phyloP scores from a whole-genome alignment of 1,140 invertebrate species.

The Lordiphosa collinella region DNA sequence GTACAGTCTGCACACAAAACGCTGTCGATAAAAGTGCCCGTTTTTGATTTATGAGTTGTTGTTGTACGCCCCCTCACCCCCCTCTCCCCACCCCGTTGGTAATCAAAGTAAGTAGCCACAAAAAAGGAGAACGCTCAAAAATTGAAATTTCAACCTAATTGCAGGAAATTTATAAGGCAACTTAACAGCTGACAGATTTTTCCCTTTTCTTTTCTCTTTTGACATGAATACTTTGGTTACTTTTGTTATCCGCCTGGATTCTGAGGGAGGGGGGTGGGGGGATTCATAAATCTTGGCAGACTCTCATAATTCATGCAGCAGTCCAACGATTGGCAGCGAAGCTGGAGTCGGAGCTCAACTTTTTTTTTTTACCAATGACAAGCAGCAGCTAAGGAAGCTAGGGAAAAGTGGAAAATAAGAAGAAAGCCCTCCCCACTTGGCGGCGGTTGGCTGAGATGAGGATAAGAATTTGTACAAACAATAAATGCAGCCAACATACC shows the following conservation, averaged over 20 bases:
- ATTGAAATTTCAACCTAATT: conserved; percentile 76
- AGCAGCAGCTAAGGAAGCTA: background rate
- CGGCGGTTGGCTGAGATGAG: background rate
- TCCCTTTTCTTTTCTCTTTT: conserved; percentile 16
- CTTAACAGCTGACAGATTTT: conserved; percentile 73
- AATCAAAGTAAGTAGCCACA: conserved; percentile 67
- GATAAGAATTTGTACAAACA: conserved; percentile 38
- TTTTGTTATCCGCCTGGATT: conserved; percentile 29
- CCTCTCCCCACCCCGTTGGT: conserved; percentile 23
- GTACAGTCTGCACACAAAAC: conserved; percentile 36
- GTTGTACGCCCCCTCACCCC: conserved; percentile 3
- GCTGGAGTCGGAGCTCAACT: conserved; percentile 7
- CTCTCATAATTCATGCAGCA: conserved; percentile 73
- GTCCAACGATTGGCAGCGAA: conserved; percentile 63
- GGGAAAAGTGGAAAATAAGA: conserved; percentile 9
- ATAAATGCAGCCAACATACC: conserved; percentile 44
- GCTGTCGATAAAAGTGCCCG: conserved; percentile 29
- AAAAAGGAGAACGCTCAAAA: background rate
- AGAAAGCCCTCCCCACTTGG: conserved; percentile 6
- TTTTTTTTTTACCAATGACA: background rate
- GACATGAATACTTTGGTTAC: conserved; percentile 6
- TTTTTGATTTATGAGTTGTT: conserved; percentile 42
- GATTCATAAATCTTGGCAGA: conserved; percentile 70
- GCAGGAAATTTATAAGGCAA: conserved; percentile 72
- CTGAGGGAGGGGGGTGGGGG: no score